Evolutionary conservation across 2,797 vertebrate species (phyloP), one percentile per base, ranked within the genome.

Genomic region (Aselliscus stoliczkanus): DNA sequence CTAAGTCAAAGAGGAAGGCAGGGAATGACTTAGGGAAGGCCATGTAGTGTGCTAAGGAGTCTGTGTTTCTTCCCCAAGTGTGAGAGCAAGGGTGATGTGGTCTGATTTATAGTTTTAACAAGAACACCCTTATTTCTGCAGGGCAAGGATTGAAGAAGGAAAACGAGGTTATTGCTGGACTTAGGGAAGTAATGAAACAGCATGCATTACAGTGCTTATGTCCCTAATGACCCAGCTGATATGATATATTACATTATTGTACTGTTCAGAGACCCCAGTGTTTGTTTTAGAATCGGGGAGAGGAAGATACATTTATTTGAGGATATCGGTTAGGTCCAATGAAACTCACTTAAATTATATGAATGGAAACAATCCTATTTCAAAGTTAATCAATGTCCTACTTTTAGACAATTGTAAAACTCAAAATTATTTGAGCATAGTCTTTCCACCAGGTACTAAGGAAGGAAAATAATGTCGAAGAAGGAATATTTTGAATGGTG

Each of bases 341-440:
- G 42, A 93, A 93, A 80, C 18, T 34, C 9, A 67, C 8, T 44
- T 39, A 39, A 92, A 50, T 56, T 13, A 90, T 42, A 79, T 2
- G 2, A 86, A 79, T 67, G 31, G n/a, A 69, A 84, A 60, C 0
- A 65, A 62, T n/a, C 65, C 10, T 39, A 47, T 64, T 91, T 85
- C 25, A 65, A 47, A 37, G 21, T 81, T 83, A 87, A 85, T 67
- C 29, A 62, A 47, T 82, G 27, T 2, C 9, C 56, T 84, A 31
- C 21, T 58, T 52, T 54, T 44, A 93, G 34, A 83, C 64, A 93
- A 10, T 47, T 90, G 42, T 34, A 39, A 89, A 67, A 47, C 29
- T 52, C 44, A 67, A 4, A 52, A 52, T 86, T 86, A 76, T 87
- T 93, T 93, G n/a, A 95, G 39, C 23, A 64, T 4, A 93, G 15